Evolutionary conservation across 2,113 vertebrate species (phyloP).

Genomic region (Neotragus pygmaeus): DNA sequence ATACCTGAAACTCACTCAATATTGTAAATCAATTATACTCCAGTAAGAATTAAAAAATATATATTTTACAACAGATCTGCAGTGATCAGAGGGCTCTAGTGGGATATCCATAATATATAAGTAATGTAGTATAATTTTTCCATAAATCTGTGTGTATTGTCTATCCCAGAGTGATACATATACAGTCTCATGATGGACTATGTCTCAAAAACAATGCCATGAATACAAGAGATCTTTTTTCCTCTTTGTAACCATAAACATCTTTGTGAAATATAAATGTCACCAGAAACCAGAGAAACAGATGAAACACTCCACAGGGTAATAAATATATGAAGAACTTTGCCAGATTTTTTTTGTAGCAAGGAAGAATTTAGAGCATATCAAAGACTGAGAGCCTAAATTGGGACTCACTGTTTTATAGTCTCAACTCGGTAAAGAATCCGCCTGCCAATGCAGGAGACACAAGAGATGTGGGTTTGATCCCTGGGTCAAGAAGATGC

Average conservation of each 20-base stretch:
- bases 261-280: constrained; percentile 63
- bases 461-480: not conserved
- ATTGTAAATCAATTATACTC: not conserved
- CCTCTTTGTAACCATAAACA: constrained; percentile 55
- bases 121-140: not conserved
- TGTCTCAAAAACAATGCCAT: constrained; percentile 31
- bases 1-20: not conserved
- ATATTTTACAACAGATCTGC: not conserved
- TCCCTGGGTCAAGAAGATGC: not conserved
- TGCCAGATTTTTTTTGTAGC: constrained; percentile 37
- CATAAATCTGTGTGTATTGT: not conserved
- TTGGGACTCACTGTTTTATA: not conserved
- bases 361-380: not conserved
- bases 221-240: not conserved
- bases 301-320: constrained; percentile 51
- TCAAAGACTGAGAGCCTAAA: constrained; percentile 31
- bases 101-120: not conserved
- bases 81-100: not conserved
- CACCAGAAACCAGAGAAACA: constrained; percentile 50
- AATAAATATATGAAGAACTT: constrained; percentile 54
- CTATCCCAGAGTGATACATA: not conserved
- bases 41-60: not conserved
- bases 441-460: not conserved
- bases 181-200: not conserved
- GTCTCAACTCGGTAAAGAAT: not conserved